Conservation (phyloP, 2,113 vertebrate genomes). For the Deroptyus accipitrinus region DNA sequence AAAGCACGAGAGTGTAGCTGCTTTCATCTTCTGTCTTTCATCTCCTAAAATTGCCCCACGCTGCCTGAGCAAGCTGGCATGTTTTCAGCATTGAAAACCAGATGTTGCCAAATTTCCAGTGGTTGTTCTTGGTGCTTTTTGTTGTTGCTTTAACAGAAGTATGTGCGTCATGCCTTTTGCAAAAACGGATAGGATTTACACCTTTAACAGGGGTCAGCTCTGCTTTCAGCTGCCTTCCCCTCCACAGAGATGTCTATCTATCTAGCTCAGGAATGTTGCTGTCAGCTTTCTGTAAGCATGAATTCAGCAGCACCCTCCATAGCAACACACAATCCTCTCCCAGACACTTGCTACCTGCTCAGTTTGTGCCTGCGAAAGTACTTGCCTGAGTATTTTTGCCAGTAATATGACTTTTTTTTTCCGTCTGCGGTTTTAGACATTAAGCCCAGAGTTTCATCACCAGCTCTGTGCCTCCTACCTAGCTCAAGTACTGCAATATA, state of each 20-base stretch:
- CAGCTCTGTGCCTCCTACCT: not conserved
- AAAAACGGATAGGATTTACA: not conserved
- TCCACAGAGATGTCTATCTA: not conserved
- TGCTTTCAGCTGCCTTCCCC: not conserved
- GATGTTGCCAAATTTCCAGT: not conserved
- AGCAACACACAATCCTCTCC: not conserved
- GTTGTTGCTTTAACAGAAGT: not conserved
- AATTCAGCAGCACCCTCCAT: not conserved
- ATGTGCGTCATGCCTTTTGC: not conserved
- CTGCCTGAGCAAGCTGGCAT: not conserved
- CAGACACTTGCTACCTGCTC: not conserved
- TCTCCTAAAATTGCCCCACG: not conserved
- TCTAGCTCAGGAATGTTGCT: not conserved
- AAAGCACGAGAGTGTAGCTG: accelerated
- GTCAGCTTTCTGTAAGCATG: not conserved
- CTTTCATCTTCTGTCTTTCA: not conserved
- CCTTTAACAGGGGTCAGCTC: not conserved
- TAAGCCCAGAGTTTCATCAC: not conserved
- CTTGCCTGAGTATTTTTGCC: not conserved
- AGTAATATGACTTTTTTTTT: not conserved
- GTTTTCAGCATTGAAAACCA: not conserved
- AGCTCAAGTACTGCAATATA: not conserved
- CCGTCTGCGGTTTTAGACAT: not conserved
- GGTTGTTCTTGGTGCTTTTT: not conserved
- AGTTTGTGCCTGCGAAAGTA: not conserved